A percentile compares a stretch with the other conserved stretches of the same genome.
phyloP scores from a whole-genome alignment of 2,797 vertebrate genomes.

The Centroberyx gerrardi region DNA sequence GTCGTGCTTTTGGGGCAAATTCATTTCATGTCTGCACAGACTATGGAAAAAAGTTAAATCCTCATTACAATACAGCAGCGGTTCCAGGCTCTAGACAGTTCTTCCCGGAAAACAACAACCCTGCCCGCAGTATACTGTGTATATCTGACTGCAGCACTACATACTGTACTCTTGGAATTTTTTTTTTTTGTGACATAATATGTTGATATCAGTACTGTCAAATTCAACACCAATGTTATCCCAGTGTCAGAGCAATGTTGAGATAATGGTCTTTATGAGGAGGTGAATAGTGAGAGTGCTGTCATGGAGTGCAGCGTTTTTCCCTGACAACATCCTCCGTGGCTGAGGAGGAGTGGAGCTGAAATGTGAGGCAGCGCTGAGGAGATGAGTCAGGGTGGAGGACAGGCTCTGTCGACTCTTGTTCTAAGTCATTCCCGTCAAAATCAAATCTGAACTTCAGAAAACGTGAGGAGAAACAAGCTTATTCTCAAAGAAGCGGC shows the following conservation, averaged over 20 bases:
- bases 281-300: constrained; percentile 26
- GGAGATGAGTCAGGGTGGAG: constrained; percentile 49
- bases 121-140: constrained; percentile 11
- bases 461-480: neutral
- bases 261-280: constrained; percentile 46
- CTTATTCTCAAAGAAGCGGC: neutral
- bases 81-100: constrained; percentile 2
- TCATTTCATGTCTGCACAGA: neutral
- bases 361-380: constrained; percentile 2
- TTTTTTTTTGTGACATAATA: constrained; percentile 15
- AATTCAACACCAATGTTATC: constrained; percentile 17
- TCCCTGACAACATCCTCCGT: constrained; percentile 29
- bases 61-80: constrained; percentile 6
- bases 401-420: constrained; percentile 31
- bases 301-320: constrained; percentile 31
- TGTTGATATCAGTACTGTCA: constrained; percentile 40
- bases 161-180: neutral
- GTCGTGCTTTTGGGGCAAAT: neutral
- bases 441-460: constrained; percentile 23
- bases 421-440: constrained; percentile 35
- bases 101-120: neutral
- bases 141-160: constrained; percentile 18
- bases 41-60: neutral
- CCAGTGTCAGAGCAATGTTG: constrained; percentile 40
- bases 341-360: constrained; percentile 17